These are phyloP conservation scores for Sminthurinus aureus DNA, from an alignment of 2,888 invertebrate genomes.

Conservation along the genomic window DNA sequence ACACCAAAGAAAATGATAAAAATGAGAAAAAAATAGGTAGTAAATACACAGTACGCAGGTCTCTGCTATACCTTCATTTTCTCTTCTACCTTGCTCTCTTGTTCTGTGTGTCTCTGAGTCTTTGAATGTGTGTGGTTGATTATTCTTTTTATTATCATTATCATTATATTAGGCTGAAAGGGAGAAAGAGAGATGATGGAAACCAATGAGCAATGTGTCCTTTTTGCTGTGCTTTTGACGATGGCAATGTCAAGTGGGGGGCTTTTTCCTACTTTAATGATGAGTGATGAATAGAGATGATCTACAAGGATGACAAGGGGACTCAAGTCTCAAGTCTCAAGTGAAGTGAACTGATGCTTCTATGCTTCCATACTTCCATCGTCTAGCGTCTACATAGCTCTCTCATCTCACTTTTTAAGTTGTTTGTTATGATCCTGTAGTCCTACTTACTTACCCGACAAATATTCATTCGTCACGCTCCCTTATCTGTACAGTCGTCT, in stretches of 20 bases:
- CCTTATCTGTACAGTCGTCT: constrained; percentile 1
- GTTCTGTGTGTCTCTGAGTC: no score
- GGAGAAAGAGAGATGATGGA: neutral
- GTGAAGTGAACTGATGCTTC: neutral
- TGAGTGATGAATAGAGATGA: constrained; percentile 47
- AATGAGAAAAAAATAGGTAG: no score
- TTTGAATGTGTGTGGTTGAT: no score
- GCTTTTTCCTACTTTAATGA: constrained; percentile 27
- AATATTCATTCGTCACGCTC: constrained; percentile 18
- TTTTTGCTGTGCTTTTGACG: neutral
- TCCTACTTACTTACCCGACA: constrained; percentile 8
- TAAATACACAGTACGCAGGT: no score
- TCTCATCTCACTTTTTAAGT: neutral
- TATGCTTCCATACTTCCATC: neutral
- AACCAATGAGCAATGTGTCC: neutral
- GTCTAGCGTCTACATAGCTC: neutral
- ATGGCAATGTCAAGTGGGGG: no score
- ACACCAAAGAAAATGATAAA: no score
- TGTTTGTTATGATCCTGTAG: neutral
- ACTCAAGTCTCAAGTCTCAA: no score
- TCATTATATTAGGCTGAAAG: no score
- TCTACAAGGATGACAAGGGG: neutral
- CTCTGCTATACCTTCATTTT: no score
- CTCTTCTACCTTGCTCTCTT: no score
- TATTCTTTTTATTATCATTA: no score